phyloP scores from a whole-genome alignment of 30 jellyfish, hydroid and myxozoan genomes.

The Clytia hemisphaerica region DNA sequence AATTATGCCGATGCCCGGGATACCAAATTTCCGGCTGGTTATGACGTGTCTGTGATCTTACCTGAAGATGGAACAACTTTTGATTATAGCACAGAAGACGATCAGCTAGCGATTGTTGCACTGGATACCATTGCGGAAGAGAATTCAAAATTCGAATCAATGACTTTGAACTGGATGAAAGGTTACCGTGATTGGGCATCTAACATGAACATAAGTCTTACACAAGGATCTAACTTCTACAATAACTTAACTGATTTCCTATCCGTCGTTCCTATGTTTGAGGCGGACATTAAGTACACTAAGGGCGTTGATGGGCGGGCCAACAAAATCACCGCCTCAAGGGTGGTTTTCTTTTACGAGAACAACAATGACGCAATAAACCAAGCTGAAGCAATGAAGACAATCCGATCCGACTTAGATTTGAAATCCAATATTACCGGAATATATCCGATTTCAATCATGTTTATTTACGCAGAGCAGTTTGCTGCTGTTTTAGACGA shows the following conservation, averaged over 20 bases:
- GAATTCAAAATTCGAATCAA: conserved; percentile 3
- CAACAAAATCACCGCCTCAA: not conserved
- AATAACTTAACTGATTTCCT: not conserved
- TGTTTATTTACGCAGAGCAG: conserved; percentile 69
- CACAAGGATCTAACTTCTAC: not conserved
- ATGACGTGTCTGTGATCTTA: conserved; percentile 31
- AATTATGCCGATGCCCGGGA: conserved; percentile 34
- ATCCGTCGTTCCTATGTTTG: not conserved
- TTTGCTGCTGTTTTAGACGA: conserved; percentile 60
- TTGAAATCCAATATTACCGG: not conserved
- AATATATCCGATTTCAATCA: conserved; percentile 18
- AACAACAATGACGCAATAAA: conserved; percentile 5
- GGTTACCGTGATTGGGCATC: conserved; percentile 38
- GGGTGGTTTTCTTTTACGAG: not conserved
- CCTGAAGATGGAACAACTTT: conserved; percentile 37
- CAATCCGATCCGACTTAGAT: conserved; percentile 6
- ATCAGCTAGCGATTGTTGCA: conserved; percentile 17
- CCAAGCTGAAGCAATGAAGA: conserved; percentile 26
- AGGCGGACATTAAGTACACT: not conserved
- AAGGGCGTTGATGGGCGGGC: no score
- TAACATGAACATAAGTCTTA: no score
- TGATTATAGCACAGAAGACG: not conserved
- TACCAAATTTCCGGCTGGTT: conserved; percentile 17
- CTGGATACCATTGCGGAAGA: conserved; percentile 7
- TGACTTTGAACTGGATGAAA: conserved; percentile 25